phyloP scores from a whole-genome alignment of 2,113 vertebrate species.

The Macrotus californicus region DNA sequence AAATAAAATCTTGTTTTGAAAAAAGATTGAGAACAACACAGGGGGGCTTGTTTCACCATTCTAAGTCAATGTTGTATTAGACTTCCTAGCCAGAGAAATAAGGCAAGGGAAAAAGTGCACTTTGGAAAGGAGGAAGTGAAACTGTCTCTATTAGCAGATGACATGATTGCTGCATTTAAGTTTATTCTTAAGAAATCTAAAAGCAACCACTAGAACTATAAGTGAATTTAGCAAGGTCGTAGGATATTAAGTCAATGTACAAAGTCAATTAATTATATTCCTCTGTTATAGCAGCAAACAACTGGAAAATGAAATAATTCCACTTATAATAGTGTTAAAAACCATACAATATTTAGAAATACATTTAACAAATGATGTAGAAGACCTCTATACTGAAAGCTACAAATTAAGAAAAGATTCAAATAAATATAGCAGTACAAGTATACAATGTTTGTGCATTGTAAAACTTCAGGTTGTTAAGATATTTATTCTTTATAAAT shows the following conservation, averaged over 20 bases:
- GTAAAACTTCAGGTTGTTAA: not conserved
- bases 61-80: not conserved
- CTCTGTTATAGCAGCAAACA: not conserved
- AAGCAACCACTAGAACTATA: not conserved
- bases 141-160: not conserved
- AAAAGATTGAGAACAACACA: not conserved
- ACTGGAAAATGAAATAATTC: not conserved
- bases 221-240: not conserved
- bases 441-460: not conserved
- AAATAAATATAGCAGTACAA: not conserved
- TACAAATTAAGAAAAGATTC: not conserved
- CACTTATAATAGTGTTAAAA: not conserved
- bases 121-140: not conserved
- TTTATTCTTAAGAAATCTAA: not conserved
- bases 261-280: conserved; percentile 5
- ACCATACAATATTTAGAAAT: not conserved
- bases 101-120: not conserved
- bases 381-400: not conserved
- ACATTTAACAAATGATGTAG: not conserved
- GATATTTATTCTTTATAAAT: not conserved
- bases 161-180: not conserved
- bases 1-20: too few relatives aligned
- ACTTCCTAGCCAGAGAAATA: not conserved
- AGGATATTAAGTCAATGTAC: not conserved
- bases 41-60: not conserved